Evolutionary conservation across 2,888 invertebrate genomes (phyloP).

Genomic region (Hedya salicella): DNA sequence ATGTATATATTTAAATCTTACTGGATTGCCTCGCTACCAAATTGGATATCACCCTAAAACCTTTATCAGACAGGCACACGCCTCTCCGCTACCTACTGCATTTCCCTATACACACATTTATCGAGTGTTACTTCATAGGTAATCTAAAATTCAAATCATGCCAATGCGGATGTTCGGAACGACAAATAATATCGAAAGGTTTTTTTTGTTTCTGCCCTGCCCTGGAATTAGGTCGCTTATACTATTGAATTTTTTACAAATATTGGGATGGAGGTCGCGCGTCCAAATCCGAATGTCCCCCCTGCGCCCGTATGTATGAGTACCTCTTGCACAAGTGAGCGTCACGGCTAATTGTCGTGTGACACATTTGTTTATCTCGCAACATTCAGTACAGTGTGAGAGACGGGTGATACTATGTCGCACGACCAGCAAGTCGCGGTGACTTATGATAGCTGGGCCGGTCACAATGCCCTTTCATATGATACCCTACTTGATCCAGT

Average conservation of each 20-base stretch:
- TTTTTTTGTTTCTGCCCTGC: neutral
- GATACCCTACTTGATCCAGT: too few species aligned
- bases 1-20: conserved; percentile 37
- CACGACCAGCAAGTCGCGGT: too few species aligned
- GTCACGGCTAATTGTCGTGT: too few species aligned
- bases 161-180: conserved; percentile 47
- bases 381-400: too few species aligned
- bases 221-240: neutral
- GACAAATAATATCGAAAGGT: conserved; percentile 43
- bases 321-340: too few species aligned
- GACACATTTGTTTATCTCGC: too few species aligned
- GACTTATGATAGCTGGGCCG: neutral
- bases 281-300: too few species aligned
- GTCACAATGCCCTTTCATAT: too few species aligned
- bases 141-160: conserved; percentile 53
- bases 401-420: too few species aligned
- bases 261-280: too few species aligned
- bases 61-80: conserved; percentile 70
- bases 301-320: too few species aligned
- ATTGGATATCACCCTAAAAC: conserved; percentile 71
- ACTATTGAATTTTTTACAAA: neutral
- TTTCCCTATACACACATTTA: conserved; percentile 71
- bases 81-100: conserved; percentile 52
- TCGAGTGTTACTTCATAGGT: conserved; percentile 55
- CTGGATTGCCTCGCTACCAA: conserved; percentile 56